Evolutionary conservation across 2,113 vertebrate species (phyloP).

Genomic region (Leuciscus idus): DNA sequence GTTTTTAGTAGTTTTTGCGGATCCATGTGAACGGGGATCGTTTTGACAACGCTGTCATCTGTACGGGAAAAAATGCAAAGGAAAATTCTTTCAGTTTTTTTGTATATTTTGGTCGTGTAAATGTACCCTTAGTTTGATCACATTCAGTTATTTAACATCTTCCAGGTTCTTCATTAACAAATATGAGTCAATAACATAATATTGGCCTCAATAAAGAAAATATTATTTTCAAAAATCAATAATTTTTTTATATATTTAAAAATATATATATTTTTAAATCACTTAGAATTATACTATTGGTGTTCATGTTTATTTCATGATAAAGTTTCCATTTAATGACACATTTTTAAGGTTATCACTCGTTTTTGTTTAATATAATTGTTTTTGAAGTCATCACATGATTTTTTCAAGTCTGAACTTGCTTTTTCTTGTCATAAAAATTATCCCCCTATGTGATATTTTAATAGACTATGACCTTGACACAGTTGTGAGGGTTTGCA

Average conservation of each 20-base stretch:
- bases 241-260: no score
- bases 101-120: no score
- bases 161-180: background rate
- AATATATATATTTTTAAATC: background rate
- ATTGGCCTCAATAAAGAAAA: background rate
- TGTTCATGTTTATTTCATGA: background rate
- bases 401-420: background rate
- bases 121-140: background rate
- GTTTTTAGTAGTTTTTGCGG: no score
- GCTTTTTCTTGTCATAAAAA: background rate
- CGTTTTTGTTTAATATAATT: background rate
- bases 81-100: no score
- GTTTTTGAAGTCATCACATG: background rate
- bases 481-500: background rate
- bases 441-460: background rate
- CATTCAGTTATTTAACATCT: background rate
- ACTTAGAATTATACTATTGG: background rate
- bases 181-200: background rate
- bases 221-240: background rate
- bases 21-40: no score
- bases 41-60: no score
- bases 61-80: no score
- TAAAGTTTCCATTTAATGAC: background rate
- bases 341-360: background rate
- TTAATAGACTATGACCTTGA: background rate